Evolutionary conservation across 2,888 invertebrate species (phyloP).

Genomic region (Pogonocherus hispidulus): DNA sequence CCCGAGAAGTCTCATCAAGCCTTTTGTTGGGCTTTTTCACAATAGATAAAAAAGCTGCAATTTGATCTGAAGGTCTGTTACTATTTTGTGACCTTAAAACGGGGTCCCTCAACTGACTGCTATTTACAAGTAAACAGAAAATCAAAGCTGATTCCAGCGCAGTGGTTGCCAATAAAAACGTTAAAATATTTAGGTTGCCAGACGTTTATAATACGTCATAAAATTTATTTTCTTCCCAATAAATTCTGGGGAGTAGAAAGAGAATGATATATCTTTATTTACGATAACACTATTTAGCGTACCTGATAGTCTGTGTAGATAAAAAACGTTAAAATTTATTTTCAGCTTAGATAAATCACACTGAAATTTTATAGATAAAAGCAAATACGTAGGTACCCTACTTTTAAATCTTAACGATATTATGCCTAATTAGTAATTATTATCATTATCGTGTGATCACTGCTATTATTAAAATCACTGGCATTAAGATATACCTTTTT

Average conservation of each 20-base stretch:
- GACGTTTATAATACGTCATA: slow-evolving; percentile 18
- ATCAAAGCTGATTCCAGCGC: slow-evolving; percentile 14
- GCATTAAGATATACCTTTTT: no score
- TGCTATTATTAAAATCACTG: no score
- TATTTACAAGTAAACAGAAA: slow-evolving; percentile 15
- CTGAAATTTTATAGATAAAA: neutral
- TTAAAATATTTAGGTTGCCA: slow-evolving; percentile 26
- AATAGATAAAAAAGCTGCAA: slow-evolving; percentile 39
- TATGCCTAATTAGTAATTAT: no score
- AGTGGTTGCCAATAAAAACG: slow-evolving; percentile 26
- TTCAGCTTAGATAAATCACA: neutral
- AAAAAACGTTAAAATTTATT: neutral
- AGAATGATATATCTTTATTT: slow-evolving; percentile 6
- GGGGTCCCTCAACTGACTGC: slow-evolving; percentile 3
- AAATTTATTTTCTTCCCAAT: slow-evolving; percentile 9
- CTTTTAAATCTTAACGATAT: neutral
- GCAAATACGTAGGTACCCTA: neutral
- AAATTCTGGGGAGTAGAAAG: neutral
- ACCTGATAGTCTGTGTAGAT: slow-evolving; percentile 2
- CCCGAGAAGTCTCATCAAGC: slow-evolving; percentile 44
- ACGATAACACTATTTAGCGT: neutral
- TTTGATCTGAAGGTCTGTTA: slow-evolving; percentile 33
- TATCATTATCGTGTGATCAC: no score
- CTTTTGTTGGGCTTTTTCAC: slow-evolving; percentile 50
- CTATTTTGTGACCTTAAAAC: slow-evolving; percentile 26